Conservation (phyloP, 2,113 vertebrate genomes). For the Bombycilla garrulus region DNA sequence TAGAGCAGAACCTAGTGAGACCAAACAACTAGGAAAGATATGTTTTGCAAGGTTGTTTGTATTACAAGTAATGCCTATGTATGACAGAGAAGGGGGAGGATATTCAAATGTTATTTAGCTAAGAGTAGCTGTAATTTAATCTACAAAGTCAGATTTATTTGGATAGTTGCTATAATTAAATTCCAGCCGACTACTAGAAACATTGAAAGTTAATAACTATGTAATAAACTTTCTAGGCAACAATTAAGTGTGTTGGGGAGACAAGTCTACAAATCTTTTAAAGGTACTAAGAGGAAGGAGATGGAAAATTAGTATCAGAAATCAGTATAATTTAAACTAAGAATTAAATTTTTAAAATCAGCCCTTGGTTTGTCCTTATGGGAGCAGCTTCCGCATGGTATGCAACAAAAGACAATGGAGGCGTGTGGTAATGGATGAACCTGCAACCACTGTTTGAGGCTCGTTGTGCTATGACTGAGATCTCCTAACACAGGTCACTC, state of each 20-base stretch:
- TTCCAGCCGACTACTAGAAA: conserved; percentile 7
- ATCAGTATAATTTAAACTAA: not conserved
- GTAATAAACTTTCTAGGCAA: conserved; percentile 21
- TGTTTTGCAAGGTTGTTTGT: not conserved
- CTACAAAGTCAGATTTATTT: conserved; percentile 36
- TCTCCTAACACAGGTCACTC: not conserved
- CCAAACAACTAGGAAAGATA: not conserved
- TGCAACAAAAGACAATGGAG: not conserved
- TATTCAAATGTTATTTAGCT: conserved; percentile 7
- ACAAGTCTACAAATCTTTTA: not conserved
- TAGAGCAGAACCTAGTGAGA: not conserved
- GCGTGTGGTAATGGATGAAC: not conserved
- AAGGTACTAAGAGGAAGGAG: not conserved
- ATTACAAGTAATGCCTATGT: not conserved
- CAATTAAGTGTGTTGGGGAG: not conserved
- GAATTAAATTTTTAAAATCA: not conserved
- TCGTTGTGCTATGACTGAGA: not conserved
- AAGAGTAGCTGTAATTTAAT: conserved; percentile 22
- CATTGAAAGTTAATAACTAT: conserved; percentile 20
- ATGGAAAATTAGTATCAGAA: not conserved
- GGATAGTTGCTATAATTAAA: conserved; percentile 35
- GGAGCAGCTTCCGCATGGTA: not conserved
- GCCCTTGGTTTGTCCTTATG: not conserved
- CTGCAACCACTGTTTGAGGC: not conserved
- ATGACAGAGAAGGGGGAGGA: not conserved